These are phyloP conservation scores for Pristis pectinata DNA, from an alignment of 2,797 vertebrate species.

Conservation along the genomic window DNA sequence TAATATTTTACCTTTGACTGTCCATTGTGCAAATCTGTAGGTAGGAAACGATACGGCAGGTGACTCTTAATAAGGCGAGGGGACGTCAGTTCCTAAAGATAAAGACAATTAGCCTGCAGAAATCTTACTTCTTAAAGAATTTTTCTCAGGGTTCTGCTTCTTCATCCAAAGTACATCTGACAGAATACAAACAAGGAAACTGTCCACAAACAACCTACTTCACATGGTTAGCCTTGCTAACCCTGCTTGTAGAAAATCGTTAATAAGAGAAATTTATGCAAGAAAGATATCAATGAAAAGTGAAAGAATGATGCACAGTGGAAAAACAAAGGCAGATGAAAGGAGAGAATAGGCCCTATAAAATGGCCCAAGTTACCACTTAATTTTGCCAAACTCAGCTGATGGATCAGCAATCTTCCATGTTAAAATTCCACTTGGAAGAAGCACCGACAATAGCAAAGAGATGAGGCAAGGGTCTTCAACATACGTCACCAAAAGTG, in stretches of 20 bases:
- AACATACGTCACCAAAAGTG: no score
- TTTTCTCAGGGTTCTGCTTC: background rate
- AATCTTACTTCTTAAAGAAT: background rate
- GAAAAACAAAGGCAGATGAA: background rate
- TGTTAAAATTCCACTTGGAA: no score
- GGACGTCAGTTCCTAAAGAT: constrained; percentile 81
- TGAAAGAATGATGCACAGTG: background rate
- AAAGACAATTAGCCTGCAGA: constrained; percentile 32
- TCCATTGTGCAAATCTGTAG: constrained; percentile 84
- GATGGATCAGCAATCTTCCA: no score
- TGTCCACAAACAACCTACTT: background rate
- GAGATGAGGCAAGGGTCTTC: no score
- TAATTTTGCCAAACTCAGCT: no score
- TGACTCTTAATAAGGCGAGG: constrained; percentile 97
- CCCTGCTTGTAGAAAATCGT: background rate
- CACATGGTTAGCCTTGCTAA: background rate
- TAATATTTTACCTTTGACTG: constrained; percentile 79
- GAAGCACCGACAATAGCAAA: no score
- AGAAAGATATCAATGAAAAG: background rate
- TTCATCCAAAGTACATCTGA: background rate
- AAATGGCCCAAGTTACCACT: no score
- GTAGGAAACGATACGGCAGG: constrained; percentile 88
- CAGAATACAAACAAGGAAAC: background rate
- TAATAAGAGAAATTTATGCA: background rate
- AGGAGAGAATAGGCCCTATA: background rate